Conservation (phyloP, 2,888 invertebrate genomes). For the Lepeophtheirus nordmannii region DNA sequence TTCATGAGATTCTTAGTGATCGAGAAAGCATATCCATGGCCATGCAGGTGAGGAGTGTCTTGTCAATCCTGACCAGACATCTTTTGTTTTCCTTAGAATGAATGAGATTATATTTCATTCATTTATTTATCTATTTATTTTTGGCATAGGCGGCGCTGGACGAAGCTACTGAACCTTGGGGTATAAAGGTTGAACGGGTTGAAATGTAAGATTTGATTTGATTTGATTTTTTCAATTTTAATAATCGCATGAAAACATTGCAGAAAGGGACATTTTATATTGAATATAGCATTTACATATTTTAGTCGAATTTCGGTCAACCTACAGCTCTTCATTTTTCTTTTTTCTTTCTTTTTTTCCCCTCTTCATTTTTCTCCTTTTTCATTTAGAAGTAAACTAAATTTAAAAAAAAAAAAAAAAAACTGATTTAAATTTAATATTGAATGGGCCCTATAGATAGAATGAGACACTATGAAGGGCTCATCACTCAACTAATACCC, state of each 20-base stretch:
- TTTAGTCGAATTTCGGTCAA: neutral
- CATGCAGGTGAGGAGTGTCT: slow-evolving; percentile 40
- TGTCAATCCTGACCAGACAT: neutral
- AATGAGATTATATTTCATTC: neutral
- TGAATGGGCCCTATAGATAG: neutral
- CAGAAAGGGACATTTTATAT: neutral
- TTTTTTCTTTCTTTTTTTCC: neutral
- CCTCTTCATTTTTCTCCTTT: neutral
- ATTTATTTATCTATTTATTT: neutral
- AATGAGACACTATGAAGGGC: neutral
- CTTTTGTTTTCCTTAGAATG: neutral
- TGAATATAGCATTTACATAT: neutral
- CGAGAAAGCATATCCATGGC: slow-evolving; percentile 69
- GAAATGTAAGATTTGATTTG: slow-evolving; percentile 97
- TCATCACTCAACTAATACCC: too few species aligned
- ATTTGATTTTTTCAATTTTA: slow-evolving; percentile 30
- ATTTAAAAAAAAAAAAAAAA: neutral
- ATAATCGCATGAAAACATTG: neutral
- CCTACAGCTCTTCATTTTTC: neutral
- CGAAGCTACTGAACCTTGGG: slow-evolving; percentile 36
- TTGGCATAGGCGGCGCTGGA: slow-evolving; percentile 29
- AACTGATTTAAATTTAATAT: too few species aligned
- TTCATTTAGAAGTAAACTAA: neutral
- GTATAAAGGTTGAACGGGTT: slow-evolving; percentile 82
- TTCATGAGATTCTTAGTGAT: slow-evolving; percentile 91